Evolutionary conservation across 53 echinoderm and acorn worm genomes (phyloP).

Genomic region (Crossaster papposus): DNA sequence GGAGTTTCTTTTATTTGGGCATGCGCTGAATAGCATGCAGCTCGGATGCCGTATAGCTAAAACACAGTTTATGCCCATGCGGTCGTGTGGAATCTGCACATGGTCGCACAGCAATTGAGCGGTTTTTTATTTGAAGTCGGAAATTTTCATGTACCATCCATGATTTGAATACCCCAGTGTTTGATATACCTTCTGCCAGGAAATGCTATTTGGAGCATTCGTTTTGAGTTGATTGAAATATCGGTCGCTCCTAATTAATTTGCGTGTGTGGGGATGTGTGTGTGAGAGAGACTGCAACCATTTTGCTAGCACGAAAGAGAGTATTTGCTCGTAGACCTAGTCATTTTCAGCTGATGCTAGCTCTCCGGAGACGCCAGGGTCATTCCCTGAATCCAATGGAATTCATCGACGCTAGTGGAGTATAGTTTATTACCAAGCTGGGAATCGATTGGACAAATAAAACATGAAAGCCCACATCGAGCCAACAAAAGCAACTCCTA

Average conservation of each 20-base stretch:
- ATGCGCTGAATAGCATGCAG: neutral
- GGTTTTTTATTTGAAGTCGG: neutral
- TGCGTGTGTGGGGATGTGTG: no score
- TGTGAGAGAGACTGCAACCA: neutral
- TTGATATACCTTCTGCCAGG: neutral
- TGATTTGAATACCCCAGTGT: neutral
- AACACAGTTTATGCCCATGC: neutral
- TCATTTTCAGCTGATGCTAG: neutral
- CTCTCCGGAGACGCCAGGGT: neutral
- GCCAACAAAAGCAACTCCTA: neutral
- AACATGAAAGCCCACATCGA: neutral
- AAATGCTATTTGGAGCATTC: neutral
- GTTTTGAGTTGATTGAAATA: neutral
- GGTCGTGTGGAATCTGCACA: neutral
- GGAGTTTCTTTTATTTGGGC: neutral
- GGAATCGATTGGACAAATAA: conserved; percentile 13
- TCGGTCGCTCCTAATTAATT: neutral
- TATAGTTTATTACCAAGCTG: neutral
- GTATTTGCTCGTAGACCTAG: neutral
- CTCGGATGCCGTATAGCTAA: neutral
- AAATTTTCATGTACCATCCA: neutral
- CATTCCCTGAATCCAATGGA: neutral
- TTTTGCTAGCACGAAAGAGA: neutral
- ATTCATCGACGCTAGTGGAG: neutral
- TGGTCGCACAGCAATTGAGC: neutral